Percentiles rank a stretch among this genome's conserved stretches.
phyloP scores from a whole-genome alignment of 2,888 invertebrate species.

The Eupeodes latifasciatus region DNA sequence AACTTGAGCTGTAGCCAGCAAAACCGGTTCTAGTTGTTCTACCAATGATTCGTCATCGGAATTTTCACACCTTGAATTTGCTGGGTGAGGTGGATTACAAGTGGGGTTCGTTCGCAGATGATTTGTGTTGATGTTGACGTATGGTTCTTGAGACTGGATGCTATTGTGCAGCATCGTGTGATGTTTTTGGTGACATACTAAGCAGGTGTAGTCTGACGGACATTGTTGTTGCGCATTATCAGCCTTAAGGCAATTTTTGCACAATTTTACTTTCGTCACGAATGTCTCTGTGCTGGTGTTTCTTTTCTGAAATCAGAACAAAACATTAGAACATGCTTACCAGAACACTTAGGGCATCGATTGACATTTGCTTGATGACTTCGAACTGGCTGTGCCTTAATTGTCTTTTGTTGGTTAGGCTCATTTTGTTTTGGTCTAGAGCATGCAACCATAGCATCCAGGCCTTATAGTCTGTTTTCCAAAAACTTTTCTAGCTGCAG shows the following conservation, averaged over 20 bases:
- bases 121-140: background rate
- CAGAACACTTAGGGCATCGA: conserved; percentile 45
- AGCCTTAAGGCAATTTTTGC: conserved; percentile 56
- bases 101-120: background rate
- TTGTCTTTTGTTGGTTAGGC: background rate
- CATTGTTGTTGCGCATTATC: conserved; percentile 34
- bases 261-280: conserved; percentile 45
- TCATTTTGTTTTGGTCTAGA: conserved; percentile 3
- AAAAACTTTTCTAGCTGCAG: conserved; percentile 38
- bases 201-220: conserved; percentile 36
- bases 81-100: background rate
- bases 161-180: background rate
- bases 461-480: conserved; percentile 52
- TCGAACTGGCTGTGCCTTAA: background rate
- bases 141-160: background rate
- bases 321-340: conserved; percentile 56
- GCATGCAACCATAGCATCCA: conserved; percentile 43
- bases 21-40: conserved; percentile 31
- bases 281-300: conserved; percentile 29
- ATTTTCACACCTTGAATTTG: background rate
- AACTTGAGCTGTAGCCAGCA: conserved; percentile 53
- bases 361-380: conserved; percentile 47
- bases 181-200: conserved; percentile 41
- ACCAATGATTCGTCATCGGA: background rate
- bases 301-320: conserved; percentile 48